Conservation (phyloP, 1,140 invertebrate genomes). For the Achroia grisella region DNA sequence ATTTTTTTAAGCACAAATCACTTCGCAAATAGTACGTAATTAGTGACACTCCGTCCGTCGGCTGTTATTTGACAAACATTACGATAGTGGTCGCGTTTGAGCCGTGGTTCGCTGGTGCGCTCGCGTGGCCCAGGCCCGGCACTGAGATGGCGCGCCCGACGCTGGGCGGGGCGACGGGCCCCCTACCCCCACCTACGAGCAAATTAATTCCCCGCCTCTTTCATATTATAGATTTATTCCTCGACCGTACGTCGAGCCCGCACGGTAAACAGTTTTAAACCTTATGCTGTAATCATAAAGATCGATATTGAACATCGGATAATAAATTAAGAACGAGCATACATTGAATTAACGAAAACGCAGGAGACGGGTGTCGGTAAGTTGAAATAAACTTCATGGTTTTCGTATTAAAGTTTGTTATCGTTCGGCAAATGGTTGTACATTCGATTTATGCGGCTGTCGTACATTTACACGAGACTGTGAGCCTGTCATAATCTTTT, state of each 20-base stretch:
- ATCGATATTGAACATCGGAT: constrained; percentile 52
- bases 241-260: constrained; percentile 41
- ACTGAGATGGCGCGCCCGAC: constrained; percentile 58
- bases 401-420: constrained; percentile 24
- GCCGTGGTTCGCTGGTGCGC: constrained; percentile 19
- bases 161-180: constrained; percentile 44
- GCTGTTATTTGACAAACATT: constrained; percentile 20
- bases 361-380: constrained; percentile 18
- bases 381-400: constrained; percentile 29
- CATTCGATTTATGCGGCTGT: constrained; percentile 48
- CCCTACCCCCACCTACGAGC: constrained; percentile 43
- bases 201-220: constrained; percentile 68
- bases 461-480: constrained; percentile 41
- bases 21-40: background rate
- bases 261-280: constrained; percentile 60
- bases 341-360: constrained; percentile 60
- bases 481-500: constrained; percentile 68
- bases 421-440: constrained; percentile 19
- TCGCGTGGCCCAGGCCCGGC: constrained; percentile 34
- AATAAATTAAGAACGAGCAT: constrained; percentile 59
- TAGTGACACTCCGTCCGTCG: constrained; percentile 13
- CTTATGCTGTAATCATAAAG: constrained; percentile 56
- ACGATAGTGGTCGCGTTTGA: background rate
- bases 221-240: constrained; percentile 73
- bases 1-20: background rate